A percentile compares a stretch with the other conserved stretches of the same genome.
phyloP scores from a whole-genome alignment of 2,113 vertebrate species.

The Himantopus leucocephalus region DNA sequence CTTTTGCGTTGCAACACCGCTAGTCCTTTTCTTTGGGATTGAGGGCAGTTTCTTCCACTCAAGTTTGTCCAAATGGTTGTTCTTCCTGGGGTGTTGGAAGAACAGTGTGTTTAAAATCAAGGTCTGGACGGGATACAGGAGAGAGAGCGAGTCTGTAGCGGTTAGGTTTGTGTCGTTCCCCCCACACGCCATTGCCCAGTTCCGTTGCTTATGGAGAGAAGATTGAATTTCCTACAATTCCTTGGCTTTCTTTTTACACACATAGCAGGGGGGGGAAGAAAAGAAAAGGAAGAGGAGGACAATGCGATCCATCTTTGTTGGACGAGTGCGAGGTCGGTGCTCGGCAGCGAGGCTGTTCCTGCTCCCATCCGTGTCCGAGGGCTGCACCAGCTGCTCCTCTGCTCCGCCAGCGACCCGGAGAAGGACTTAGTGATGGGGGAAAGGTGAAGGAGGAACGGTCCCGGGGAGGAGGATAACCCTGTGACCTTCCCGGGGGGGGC shows the following conservation, averaged over 20 bases:
- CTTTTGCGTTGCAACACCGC: neutral
- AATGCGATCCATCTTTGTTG: accelerated
- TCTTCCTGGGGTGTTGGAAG: neutral
- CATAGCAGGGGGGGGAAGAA: neutral
- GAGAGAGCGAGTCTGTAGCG: neutral
- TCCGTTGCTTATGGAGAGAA: neutral
- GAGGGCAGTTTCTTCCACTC: neutral
- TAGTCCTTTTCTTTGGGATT: neutral
- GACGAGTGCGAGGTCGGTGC: neutral
- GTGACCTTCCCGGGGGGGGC: neutral
- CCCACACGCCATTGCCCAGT: no score
- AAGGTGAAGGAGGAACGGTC: neutral
- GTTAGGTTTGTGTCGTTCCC: neutral
- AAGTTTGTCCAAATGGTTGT: neutral
- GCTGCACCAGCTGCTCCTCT: neutral
- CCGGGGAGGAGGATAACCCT: neutral
- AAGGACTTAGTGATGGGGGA: neutral
- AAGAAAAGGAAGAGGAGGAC: neutral
- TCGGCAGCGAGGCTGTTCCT: neutral
- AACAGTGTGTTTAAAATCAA: neutral
- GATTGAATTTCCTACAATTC: neutral
- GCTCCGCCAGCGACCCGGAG: neutral
- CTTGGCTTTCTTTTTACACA: neutral
- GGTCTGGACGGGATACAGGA: neutral
- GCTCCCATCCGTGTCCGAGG: accelerated